Percentiles rank a stretch among this genome's conserved stretches.
Evolutionary conservation across 2,888 invertebrate species (phyloP).

Genomic region (Diarsia dahlii): DNA sequence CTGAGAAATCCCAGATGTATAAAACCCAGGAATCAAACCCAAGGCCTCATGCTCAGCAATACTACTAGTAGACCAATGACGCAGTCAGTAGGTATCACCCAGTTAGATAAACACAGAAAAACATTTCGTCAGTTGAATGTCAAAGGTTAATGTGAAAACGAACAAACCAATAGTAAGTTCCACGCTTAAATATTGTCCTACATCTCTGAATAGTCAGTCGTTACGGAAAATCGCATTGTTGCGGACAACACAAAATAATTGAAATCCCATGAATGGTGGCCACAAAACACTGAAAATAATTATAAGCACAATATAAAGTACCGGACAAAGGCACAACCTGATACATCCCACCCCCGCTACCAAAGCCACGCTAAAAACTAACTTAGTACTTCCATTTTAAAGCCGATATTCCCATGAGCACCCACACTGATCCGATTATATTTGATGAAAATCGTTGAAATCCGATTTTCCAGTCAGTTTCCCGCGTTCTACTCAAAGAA

Average conservation of each 20-base stretch:
- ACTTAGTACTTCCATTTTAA: slow-evolving; percentile 48
- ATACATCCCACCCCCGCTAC: slow-evolving; percentile 42
- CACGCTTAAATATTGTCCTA: slow-evolving; percentile 2
- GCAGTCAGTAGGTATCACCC: too few species aligned
- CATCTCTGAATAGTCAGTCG: slow-evolving; percentile 16
- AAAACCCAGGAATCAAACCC: too few species aligned
- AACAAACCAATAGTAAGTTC: slow-evolving; percentile 2
- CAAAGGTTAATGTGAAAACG: not conserved
- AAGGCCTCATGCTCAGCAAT: too few species aligned
- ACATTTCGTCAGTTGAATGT: not conserved
- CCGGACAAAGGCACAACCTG: slow-evolving; percentile 42
- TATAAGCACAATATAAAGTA: slow-evolving; percentile 47
- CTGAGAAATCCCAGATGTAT: too few species aligned
- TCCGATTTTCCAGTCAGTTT: slow-evolving; percentile 74
- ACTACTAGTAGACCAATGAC: too few species aligned
- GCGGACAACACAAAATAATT: slow-evolving; percentile 43
- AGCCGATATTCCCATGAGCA: slow-evolving; percentile 62
- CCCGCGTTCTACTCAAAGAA: slow-evolving; percentile 60
- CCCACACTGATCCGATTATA: slow-evolving; percentile 64
- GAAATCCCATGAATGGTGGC: slow-evolving; percentile 41
- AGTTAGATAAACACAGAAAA: too few species aligned
- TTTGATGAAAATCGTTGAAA: slow-evolving; percentile 73
- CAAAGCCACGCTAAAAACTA: slow-evolving; percentile 36
- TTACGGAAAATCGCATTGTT: slow-evolving; percentile 32
- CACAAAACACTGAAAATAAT: slow-evolving; percentile 52